Conservation (phyloP, 2,113 vertebrate genomes). For the Neolamprologus devosi region DNA sequence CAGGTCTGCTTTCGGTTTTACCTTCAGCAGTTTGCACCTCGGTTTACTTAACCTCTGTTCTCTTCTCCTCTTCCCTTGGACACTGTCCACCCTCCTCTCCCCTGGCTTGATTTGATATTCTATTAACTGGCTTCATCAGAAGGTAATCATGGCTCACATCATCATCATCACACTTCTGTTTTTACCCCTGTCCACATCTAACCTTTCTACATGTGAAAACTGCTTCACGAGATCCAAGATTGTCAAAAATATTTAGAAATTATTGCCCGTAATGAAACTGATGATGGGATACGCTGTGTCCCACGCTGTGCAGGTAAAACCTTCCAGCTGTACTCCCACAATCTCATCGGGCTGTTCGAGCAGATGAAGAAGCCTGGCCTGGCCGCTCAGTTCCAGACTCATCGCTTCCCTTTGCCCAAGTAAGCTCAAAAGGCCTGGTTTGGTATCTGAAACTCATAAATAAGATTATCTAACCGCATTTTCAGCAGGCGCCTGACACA, state of each 20-base stretch:
- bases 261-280: background rate
- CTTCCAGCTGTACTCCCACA: constrained; percentile 97
- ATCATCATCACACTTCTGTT: constrained; percentile 48
- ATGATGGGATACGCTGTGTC: background rate
- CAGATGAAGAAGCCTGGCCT: constrained; percentile 95
- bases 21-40: constrained; percentile 23
- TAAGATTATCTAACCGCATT: background rate
- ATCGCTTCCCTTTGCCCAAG: constrained; percentile 94
- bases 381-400: constrained; percentile 93
- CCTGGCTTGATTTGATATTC: constrained; percentile 68
- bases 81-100: constrained; percentile 60
- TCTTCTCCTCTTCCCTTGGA: constrained; percentile 59
- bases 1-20: constrained; percentile 36
- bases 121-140: constrained; percentile 77
- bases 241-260: background rate
- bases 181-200: constrained; percentile 47
- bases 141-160: constrained; percentile 80
- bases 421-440: constrained; percentile 34
- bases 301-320: constrained; percentile 80
- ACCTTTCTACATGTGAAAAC: constrained; percentile 4
- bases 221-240: background rate
- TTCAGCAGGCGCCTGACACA: background rate
- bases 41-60: constrained; percentile 50
- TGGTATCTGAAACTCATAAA: background rate
- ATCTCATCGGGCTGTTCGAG: constrained; percentile 95